Percentiles rank a stretch among this genome's conserved stretches.
Evolutionary conservation across 2,888 invertebrate genomes (phyloP).

Genomic region (Pollenia amentaria): DNA sequence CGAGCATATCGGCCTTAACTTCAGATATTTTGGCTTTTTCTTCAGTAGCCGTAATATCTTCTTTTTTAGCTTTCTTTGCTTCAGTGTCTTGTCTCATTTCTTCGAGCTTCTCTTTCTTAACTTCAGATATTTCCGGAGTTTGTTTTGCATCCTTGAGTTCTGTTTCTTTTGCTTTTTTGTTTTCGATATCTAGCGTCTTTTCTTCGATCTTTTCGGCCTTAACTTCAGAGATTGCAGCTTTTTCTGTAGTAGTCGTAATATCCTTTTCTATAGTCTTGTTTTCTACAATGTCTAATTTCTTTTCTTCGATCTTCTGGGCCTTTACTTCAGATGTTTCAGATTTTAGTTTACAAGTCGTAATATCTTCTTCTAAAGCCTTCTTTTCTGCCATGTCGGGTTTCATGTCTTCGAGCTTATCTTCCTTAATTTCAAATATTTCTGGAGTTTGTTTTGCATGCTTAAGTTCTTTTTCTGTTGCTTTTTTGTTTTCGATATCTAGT

Average conservation of each 20-base stretch:
- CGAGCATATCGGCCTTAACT: constrained; percentile 25
- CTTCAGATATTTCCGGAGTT: constrained; percentile 16
- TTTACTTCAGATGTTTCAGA: constrained; percentile 33
- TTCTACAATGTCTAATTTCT: constrained; percentile 13
- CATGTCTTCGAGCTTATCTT: constrained; percentile 74
- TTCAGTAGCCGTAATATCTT: neutral
- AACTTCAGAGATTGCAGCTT: constrained; percentile 43
- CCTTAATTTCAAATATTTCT: constrained; percentile 7
- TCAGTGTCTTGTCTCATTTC: constrained; percentile 8
- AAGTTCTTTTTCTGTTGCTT: neutral
- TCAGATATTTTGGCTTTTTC: constrained; percentile 34
- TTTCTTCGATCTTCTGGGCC: constrained; percentile 74
- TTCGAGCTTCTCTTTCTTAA: constrained; percentile 20
- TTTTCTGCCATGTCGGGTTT: constrained; percentile 21
- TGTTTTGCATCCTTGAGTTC: neutral
- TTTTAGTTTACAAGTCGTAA: constrained; percentile 29
- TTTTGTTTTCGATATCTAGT: constrained; percentile 38
- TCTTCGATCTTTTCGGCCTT: constrained; percentile 33
- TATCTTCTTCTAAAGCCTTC: constrained; percentile 3
- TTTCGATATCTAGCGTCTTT: constrained; percentile 46
- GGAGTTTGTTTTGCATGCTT: too few relatives aligned
- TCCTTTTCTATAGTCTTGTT: constrained; percentile 25
- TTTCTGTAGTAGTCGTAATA: neutral
- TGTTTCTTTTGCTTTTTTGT: constrained; percentile 40
- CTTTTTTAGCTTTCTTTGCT: constrained; percentile 4